phyloP scores from a whole-genome alignment of 2,888 invertebrate species.

The Luperina testacea region DNA sequence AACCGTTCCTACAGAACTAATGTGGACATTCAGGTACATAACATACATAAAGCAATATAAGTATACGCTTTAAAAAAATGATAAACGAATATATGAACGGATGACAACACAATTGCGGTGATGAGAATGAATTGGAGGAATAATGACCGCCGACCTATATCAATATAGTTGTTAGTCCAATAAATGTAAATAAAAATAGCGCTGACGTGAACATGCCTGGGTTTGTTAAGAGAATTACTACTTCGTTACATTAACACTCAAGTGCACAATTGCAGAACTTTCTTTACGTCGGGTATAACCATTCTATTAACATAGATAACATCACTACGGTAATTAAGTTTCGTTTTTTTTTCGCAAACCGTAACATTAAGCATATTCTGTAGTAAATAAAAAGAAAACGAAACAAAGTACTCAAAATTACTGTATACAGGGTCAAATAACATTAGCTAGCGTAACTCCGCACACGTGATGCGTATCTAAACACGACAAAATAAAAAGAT shows the following conservation, averaged over 20 bases:
- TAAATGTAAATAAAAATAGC: slow-evolving; percentile 67
- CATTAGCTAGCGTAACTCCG: not conserved
- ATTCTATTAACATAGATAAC: slow-evolving; percentile 39
- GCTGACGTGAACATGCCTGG: slow-evolving; percentile 36
- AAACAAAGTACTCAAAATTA: slow-evolving; percentile 14
- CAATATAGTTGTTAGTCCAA: slow-evolving; percentile 65
- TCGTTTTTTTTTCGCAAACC: slow-evolving; percentile 15
- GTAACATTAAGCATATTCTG: slow-evolving; percentile 9
- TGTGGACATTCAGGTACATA: slow-evolving; percentile 81
- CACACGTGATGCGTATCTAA: not conserved
- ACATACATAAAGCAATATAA: slow-evolving; percentile 70
- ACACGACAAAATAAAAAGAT: not conserved
- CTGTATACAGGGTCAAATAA: not conserved
- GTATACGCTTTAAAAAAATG: slow-evolving; percentile 45
- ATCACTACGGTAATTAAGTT: slow-evolving; percentile 28
- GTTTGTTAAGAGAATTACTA: slow-evolving; percentile 13
- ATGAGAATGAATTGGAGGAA: slow-evolving; percentile 70
- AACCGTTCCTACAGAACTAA: slow-evolving; percentile 61
- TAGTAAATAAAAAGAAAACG: slow-evolving; percentile 3
- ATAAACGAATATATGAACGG: slow-evolving; percentile 51
- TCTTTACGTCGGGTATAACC: not conserved
- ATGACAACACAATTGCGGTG: slow-evolving; percentile 65
- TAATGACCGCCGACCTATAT: slow-evolving; percentile 62
- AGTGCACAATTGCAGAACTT: slow-evolving; percentile 2
- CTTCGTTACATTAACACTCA: not conserved